Percentiles rank a stretch among this genome's conserved stretches.
These are phyloP conservation scores for Phlogophora meticulosa DNA, from an alignment of 2,888 invertebrate genomes.

Conservation along the genomic window DNA sequence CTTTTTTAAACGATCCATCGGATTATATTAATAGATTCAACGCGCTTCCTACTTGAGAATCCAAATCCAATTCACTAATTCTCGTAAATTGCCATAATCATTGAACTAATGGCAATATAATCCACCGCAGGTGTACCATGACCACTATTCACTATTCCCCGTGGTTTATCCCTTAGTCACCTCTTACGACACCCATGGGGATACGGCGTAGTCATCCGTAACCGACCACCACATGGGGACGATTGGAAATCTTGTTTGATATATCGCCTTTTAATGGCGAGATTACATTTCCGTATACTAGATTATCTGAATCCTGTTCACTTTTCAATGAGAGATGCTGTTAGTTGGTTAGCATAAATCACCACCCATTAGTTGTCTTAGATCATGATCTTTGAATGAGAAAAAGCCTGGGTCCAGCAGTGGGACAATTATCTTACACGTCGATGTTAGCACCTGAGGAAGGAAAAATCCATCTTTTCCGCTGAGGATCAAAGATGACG, in stretches of 20 bases:
- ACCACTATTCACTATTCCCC: slow-evolving; percentile 30
- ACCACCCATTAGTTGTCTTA: too few species aligned
- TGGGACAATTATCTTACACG: too few species aligned
- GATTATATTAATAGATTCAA: background rate
- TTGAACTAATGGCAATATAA: slow-evolving; percentile 26
- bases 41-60: background rate
- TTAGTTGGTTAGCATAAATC: background rate
- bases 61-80: background rate
- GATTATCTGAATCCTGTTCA: slow-evolving; percentile 2
- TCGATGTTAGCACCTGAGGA: slow-evolving; percentile 1
- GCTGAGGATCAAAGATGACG: background rate
- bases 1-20: background rate
- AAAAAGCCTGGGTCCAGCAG: background rate
- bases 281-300: background rate
- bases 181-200: slow-evolving; percentile 59
- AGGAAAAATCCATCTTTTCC: background rate
- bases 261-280: slow-evolving; percentile 53
- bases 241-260: slow-evolving; percentile 59
- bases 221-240: slow-evolving; percentile 48
- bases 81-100: slow-evolving; percentile 27
- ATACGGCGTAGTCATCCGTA: slow-evolving; percentile 42
- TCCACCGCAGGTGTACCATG: slow-evolving; percentile 31
- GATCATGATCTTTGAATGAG: too few species aligned
- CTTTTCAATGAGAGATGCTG: background rate
- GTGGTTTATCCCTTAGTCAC: slow-evolving; percentile 50